These are phyloP conservation scores for Hippopotamyrus pictus DNA, from an alignment of 2,797 vertebrate genomes.

Conservation along the genomic window DNA sequence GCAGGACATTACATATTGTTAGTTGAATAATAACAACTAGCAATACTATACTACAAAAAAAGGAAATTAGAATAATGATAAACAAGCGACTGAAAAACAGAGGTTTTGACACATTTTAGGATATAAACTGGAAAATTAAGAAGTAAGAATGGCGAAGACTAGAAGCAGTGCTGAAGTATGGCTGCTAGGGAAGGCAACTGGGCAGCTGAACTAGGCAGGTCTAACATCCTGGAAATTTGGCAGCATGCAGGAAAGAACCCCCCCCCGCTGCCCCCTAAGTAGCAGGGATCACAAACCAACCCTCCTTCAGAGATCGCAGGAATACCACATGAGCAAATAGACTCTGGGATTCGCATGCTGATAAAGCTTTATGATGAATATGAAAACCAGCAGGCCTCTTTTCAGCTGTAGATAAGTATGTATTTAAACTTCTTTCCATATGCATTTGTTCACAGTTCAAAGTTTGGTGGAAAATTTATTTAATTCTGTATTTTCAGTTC, in stretches of 20 bases:
- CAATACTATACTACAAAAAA: background rate
- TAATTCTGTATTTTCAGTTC: background rate
- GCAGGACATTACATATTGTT: background rate
- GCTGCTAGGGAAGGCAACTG: no score
- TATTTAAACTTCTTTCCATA: background rate
- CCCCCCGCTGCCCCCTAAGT: background rate
- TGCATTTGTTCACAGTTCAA: background rate
- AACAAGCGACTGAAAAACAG: no score
- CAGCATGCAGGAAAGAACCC: background rate
- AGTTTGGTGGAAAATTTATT: background rate
- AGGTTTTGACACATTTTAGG: background rate
- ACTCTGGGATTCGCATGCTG: background rate
- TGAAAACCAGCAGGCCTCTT: background rate
- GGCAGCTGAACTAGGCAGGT: background rate
- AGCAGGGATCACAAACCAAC: background rate
- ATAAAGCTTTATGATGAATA: background rate
- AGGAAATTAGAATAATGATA: background rate
- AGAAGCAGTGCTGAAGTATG: no score
- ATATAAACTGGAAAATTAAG: background rate
- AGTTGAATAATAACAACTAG: background rate
- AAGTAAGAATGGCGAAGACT: background rate
- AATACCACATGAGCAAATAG: background rate
- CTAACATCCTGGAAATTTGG: background rate
- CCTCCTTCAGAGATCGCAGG: background rate
- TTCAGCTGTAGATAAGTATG: background rate